phyloP scores from a whole-genome alignment of 92 coral and sea anemone genomes.

The Scolanthus callimorphus region DNA sequence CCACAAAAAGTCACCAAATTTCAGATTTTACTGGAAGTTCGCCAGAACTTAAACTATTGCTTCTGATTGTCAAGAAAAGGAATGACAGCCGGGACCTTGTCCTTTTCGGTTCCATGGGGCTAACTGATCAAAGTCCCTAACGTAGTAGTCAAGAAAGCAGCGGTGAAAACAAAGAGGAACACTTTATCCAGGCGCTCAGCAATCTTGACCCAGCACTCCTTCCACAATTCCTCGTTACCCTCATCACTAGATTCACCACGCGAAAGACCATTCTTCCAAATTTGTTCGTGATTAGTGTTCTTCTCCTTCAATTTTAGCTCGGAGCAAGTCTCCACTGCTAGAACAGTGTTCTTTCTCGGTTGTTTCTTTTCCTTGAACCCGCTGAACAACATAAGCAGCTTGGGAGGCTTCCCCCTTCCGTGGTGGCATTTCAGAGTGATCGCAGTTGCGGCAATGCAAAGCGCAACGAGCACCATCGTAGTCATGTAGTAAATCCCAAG shows the following conservation, averaged over 20 bases:
- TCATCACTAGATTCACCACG: no score
- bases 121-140: constrained; percentile 7
- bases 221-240: constrained; percentile 17
- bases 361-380: constrained; percentile 11
- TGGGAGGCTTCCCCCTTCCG: constrained; percentile 40
- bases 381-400: constrained; percentile 14
- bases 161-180: constrained; percentile 43
- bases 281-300: background rate
- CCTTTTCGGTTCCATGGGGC: no score
- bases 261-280: no score
- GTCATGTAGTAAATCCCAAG: constrained; percentile 62
- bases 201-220: constrained; percentile 60
- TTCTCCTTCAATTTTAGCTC: no score
- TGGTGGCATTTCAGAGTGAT: constrained; percentile 49
- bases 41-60: no score
- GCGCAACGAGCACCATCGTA: constrained; percentile 51
- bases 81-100: no score
- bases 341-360: constrained; percentile 5
- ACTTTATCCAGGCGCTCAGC: constrained; percentile 50
- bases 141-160: constrained; percentile 7
- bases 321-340: no score
- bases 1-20: no score
- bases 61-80: no score
- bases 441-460: constrained; percentile 61
- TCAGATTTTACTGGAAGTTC: no score